Base-by-base conservation (phyloP, 2,113 vertebrate species). In the Elanus axillaris region DNA sequence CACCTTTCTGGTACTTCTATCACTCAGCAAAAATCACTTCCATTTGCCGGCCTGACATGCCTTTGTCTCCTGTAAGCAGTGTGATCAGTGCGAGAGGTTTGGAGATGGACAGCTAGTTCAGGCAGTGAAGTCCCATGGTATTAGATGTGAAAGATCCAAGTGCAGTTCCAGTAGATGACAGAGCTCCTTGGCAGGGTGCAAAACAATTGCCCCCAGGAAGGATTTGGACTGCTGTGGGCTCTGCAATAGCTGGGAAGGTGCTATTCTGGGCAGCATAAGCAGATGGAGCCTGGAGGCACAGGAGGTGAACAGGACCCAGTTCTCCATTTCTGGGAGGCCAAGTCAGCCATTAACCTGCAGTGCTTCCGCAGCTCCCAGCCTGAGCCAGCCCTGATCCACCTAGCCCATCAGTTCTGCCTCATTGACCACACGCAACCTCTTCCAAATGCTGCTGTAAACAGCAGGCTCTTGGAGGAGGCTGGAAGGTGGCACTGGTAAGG, bases 401-500 rank as follows among this genome's bases (percentile, higher is more conserved):
- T 91, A 47, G 16, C 81, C 94, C 93, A 94, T 97, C 96, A 90
- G 91, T 95, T 94, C 93, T 86, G 95, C 94, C 91, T 94, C 95
- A 95, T 81, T 58, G 77, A 76, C 45, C 3, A 3, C 69, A 84
- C 0, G 2, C 66, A 93, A 3, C 76, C 86, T 87, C 88, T 95
- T 95, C 86, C 91, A 96, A 94, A 86, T 22, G 76, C 79, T 77
- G 92, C 83, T 86, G 80, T 87, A 88, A 94, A 87, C 84, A 84
- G 86, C 81, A 77, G 80, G 80, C 71, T 97, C 86, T 79, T 96
- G 77, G 73, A 96, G 81, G 22, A 91, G 59, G 74, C 67, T 89
- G 83, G 68, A 94, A 95, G 84, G 86, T 91, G 86, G 94, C 71
- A 79, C n/a, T 60, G 53, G 90, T 89, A 68, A 93, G 42, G 91